phyloP scores from a whole-genome alignment of 2,113 vertebrate genomes.

The Phainopepla nitens region DNA sequence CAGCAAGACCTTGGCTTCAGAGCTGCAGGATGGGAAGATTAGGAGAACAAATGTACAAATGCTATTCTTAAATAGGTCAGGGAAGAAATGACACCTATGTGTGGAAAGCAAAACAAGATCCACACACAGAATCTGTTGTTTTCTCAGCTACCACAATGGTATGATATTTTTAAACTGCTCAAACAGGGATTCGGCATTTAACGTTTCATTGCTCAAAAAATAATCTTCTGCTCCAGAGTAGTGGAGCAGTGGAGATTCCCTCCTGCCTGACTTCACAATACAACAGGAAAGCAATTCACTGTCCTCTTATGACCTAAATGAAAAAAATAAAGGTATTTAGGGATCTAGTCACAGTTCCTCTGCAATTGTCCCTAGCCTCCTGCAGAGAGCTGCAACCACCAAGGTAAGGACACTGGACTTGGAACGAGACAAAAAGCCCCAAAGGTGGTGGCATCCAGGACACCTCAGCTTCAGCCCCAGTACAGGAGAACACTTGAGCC shows the following conservation, averaged over 20 bases:
- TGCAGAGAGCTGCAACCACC: background rate
- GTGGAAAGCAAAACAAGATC: background rate
- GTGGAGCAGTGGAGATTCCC: background rate
- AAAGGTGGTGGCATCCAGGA: background rate
- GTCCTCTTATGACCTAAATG: background rate
- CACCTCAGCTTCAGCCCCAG: no score
- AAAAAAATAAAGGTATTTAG: background rate
- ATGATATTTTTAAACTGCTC: background rate
- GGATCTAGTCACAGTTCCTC: background rate
- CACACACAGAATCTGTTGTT: background rate
- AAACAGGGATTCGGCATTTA: background rate
- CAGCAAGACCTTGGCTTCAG: background rate
- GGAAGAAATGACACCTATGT: background rate
- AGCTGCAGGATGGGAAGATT: background rate
- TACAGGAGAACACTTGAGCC: background rate
- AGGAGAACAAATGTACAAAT: background rate
- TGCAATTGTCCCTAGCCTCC: background rate
- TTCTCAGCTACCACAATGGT: background rate
- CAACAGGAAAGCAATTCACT: background rate
- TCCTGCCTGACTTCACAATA: background rate
- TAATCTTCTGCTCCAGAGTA: background rate
- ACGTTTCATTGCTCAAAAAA: background rate
- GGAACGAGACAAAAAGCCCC: background rate
- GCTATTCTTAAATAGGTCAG: background rate
- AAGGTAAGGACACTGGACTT: background rate